Base-by-base conservation (phyloP, 2,888 invertebrate species). In the Drosophila quinaria region DNA sequence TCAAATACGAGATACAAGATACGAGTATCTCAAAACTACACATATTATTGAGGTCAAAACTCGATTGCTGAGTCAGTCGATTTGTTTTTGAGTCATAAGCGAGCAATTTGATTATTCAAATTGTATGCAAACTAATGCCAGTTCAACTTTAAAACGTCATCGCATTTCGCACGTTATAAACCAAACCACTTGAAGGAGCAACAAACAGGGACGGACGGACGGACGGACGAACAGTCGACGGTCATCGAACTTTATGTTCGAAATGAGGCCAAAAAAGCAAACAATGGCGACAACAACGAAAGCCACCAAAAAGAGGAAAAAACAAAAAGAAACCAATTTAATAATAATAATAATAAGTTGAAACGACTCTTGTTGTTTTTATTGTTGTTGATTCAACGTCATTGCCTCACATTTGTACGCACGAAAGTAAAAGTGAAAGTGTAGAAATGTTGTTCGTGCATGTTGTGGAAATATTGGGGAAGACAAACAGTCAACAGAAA, bases 351-450 rank as follows among this genome's bases (percentile, higher is more conserved):
- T 59, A 47, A 49, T 58, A 41, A 67, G 54, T 70, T 42, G 50
- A 59, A 66, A 55, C 63, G 70, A 35, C 33, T 54, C 46, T 35
- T 42, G 50, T 37, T 74, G 54, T 35, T 56, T 70, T 19, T 42
- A 13, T 44, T 44, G 13, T 22, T 44, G 13, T 44, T 44, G 44
- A 11, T 44, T 8, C 44, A 25, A 74, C 65, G 65, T 69, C 62
- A 51, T 81, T 79, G 79, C 65, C 62, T 69, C 68, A 74, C 74
- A 63, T 72, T 61, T 31, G 55, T 61, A 78, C 74, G 71, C 66
- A 83, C 68, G 90, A 88, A 90, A 88, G 90, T 90, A 90, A 88
- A 88, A 90, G 90, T 90, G 90, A 88, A 88, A 90, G 90, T 87
- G 70, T 72, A 78, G 86, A 87, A 89, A 84, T 78, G 63, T 70